These are phyloP conservation scores for Psammodynastes pulverulentus DNA, from an alignment of 2,113 vertebrate species.

Conservation along the genomic window DNA sequence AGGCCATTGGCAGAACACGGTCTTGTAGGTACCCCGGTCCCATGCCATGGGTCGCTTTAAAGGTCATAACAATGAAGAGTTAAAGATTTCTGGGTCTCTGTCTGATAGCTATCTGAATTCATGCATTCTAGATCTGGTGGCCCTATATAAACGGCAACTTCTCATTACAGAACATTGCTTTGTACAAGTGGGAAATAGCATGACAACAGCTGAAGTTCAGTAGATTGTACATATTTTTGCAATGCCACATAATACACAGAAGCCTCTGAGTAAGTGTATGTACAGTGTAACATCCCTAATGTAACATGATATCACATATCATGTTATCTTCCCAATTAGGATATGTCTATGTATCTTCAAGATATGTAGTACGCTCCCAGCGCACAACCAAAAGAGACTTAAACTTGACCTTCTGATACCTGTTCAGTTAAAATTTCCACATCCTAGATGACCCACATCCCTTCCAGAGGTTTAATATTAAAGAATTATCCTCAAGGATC, in stretches of 20 bases:
- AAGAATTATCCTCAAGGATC: neutral
- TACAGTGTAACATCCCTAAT: neutral
- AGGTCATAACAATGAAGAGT: too few relatives aligned
- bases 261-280: neutral
- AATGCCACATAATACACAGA: neutral
- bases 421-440: neutral
- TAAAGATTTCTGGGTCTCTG: neutral
- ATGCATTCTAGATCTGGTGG: neutral
- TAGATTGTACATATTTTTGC: neutral
- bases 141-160: neutral
- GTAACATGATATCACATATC: neutral
- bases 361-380: neutral
- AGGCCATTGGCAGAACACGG: too few relatives aligned
- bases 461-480: fast-evolving
- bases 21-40: too few relatives aligned
- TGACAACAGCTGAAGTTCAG: neutral
- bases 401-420: neutral
- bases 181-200: neutral
- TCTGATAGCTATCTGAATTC: neutral
- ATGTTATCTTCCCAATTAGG: neutral
- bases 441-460: neutral
- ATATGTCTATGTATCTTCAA: neutral
- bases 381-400: neutral
- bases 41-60: too few relatives aligned
- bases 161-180: neutral